phyloP scores from a whole-genome alignment of 1,140 invertebrate genomes.

The Ericerus pela region DNA sequence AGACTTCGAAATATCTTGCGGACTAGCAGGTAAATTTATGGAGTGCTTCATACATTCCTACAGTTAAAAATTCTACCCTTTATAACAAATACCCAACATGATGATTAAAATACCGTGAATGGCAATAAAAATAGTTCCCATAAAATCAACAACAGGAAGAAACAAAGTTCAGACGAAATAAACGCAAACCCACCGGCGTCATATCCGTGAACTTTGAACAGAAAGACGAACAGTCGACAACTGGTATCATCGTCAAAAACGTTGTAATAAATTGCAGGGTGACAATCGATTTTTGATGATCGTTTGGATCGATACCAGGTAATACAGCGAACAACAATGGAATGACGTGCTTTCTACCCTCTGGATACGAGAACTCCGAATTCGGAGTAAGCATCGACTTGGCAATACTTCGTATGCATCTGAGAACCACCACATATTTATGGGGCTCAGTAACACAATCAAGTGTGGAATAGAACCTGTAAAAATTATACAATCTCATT shows the following conservation, averaged over 20 bases:
- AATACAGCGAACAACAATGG: constrained; percentile 61
- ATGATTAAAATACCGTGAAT: too few species aligned
- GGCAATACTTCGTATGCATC: constrained; percentile 52
- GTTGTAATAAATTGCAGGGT: constrained; percentile 64
- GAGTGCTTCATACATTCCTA: too few species aligned
- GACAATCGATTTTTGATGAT: constrained; percentile 65
- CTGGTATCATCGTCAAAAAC: constrained; percentile 57
- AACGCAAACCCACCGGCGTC: constrained; percentile 40
- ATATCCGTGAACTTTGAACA: constrained; percentile 46
- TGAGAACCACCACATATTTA: constrained; percentile 62
- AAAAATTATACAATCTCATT: neutral
- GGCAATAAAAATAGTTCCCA: too few species aligned
- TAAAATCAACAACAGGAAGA: too few species aligned
- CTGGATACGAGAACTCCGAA: constrained; percentile 41
- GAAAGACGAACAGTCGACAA: constrained; percentile 69
- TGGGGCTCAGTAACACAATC: constrained; percentile 79
- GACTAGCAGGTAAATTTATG: too few species aligned
- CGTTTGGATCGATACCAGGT: constrained; percentile 83
- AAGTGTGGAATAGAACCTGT: constrained; percentile 52
- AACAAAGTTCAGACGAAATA: too few species aligned
- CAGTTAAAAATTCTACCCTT: too few species aligned
- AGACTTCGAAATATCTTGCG: too few species aligned
- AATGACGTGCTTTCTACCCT: constrained; percentile 64
- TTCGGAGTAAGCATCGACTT: constrained; percentile 50
- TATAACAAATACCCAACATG: too few species aligned